A percentile compares a stretch with the other conserved stretches of the same genome.
phyloP scores from a whole-genome alignment of 1,140 invertebrate species.

The Trichomalopsis sarcophagae region DNA sequence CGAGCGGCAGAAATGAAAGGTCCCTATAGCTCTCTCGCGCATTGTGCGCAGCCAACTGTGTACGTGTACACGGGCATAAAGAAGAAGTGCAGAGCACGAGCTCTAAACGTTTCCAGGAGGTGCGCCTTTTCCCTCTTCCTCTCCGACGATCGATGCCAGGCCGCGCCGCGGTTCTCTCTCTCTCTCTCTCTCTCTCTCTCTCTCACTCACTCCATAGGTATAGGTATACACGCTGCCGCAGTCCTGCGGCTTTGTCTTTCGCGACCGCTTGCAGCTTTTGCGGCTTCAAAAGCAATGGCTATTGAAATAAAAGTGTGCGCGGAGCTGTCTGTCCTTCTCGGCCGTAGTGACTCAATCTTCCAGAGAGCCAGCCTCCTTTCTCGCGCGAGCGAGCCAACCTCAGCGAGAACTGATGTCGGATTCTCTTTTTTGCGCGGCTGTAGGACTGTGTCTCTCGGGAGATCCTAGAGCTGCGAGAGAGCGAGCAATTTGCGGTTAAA shows the following conservation, averaged over 20 bases:
- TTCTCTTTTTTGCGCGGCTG: constrained; percentile 9
- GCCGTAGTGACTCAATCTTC: constrained; percentile 69
- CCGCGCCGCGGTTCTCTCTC: background rate
- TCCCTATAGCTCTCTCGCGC: constrained; percentile 1
- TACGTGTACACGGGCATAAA: background rate
- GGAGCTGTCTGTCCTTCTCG: constrained; percentile 9
- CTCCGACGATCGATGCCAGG: background rate
- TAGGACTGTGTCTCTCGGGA: background rate
- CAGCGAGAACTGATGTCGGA: background rate
- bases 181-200: background rate
- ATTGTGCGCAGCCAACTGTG: constrained; percentile 11
- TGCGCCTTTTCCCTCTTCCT: constrained; percentile 36
- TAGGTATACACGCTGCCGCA: background rate
- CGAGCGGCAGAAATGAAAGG: constrained; percentile 50
- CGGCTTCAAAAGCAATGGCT: constrained; percentile 58
- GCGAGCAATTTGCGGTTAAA: background rate
- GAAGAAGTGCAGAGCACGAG: constrained; percentile 45
- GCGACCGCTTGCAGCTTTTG: constrained; percentile 51
- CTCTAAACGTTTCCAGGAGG: constrained; percentile 53
- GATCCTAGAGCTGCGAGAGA: background rate
- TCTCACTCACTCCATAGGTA: background rate
- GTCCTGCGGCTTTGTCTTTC: constrained; percentile 46
- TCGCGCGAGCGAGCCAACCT: constrained; percentile 34
- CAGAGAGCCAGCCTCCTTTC: constrained; percentile 42
- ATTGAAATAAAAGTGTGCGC: constrained; percentile 63